Evolutionary conservation across 2,113 vertebrate species (phyloP).

Genomic region (Danionella cerebrum): DNA sequence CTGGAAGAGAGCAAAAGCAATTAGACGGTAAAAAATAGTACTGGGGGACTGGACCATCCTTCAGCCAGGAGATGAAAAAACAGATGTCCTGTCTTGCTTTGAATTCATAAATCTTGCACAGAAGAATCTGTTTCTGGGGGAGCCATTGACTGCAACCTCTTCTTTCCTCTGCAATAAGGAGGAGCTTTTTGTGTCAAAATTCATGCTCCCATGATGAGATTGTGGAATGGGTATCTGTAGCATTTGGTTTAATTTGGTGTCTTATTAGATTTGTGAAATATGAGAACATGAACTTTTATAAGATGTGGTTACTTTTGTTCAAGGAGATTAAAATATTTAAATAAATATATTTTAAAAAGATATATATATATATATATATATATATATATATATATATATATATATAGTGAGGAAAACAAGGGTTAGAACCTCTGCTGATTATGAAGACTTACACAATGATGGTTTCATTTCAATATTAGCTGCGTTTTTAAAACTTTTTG

Average conservation of each 20-base stretch:
- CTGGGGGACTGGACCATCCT: slow-evolving; percentile 36
- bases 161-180: slow-evolving; percentile 27
- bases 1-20: slow-evolving; percentile 28
- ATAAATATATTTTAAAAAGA: too few species aligned
- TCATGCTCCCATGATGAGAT: neutral
- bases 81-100: slow-evolving; percentile 40
- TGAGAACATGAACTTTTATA: neutral
- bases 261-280: neutral
- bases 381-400: too few species aligned
- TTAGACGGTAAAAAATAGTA: slow-evolving; percentile 40
- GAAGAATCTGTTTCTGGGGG: slow-evolving; percentile 40
- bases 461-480: too few species aligned
- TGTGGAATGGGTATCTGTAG: neutral
- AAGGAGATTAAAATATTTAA: too few species aligned
- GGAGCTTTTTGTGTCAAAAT: slow-evolving; percentile 3
- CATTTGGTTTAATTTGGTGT: neutral
- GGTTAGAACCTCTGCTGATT: too few species aligned
- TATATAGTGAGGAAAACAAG: too few species aligned
- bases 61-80: slow-evolving; percentile 40
- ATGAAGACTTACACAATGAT: too few species aligned
- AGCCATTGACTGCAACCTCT: slow-evolving; percentile 16
- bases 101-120: slow-evolving; percentile 42
- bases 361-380: too few species aligned
- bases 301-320: too few species aligned
- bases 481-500: too few species aligned